Evolutionary conservation across 2,888 invertebrate genomes (phyloP).

Genomic region (Caenorhabditis sp.): DNA sequence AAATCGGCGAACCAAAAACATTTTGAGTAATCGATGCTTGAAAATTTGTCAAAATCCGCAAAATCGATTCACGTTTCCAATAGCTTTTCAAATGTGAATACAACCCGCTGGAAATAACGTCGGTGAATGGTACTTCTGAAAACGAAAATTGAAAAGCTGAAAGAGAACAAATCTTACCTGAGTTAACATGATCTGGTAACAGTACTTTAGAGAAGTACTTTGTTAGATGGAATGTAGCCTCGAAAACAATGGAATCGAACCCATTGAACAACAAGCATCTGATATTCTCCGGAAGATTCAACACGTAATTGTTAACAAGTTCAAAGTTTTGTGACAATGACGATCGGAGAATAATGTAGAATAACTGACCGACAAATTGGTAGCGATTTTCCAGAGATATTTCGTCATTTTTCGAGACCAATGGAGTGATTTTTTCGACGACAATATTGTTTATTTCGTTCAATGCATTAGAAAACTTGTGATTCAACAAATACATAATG

Average conservation of each 20-base stretch:
- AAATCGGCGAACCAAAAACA: not conserved
- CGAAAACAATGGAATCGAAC: not conserved
- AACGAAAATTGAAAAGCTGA: not conserved
- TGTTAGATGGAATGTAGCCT: not conserved
- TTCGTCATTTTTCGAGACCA: not conserved
- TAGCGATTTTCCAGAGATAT: not conserved
- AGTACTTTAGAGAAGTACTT: not conserved
- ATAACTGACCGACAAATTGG: not conserved
- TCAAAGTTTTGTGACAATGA: not conserved
- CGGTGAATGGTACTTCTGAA: not conserved
- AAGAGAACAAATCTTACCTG: not conserved
- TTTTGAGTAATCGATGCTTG: not conserved
- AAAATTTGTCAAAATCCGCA: not conserved
- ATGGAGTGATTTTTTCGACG: not conserved
- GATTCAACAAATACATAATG: not conserved
- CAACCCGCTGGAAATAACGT: not conserved
- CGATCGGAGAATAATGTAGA: not conserved
- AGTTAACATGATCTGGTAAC: not conserved
- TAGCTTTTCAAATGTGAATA: not conserved
- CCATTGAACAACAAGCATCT: not conserved
- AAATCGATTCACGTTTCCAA: not conserved
- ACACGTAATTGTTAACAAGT: not conserved
- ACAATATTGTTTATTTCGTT: not conserved
- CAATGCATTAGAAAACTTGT: not conserved
- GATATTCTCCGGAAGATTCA: not conserved